Conservation (phyloP, 2,797 vertebrate species). For the Crotalus adamanteus region DNA sequence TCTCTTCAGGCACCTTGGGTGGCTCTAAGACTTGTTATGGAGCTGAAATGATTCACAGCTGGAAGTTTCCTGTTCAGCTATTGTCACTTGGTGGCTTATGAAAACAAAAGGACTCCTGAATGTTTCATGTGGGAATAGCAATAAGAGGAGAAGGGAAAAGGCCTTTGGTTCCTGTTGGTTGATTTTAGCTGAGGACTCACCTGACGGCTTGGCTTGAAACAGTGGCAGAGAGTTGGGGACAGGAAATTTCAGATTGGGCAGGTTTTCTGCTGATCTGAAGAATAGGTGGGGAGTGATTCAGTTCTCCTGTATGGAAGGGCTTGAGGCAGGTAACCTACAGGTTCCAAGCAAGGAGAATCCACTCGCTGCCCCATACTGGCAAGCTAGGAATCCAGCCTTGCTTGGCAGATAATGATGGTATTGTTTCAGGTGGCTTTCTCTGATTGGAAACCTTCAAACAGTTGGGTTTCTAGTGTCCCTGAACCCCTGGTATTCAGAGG, state of each 20-base stretch:
- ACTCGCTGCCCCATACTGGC: neutral
- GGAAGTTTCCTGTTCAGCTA: slow-evolving; percentile 13
- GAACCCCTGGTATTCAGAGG: neutral
- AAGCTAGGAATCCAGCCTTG: neutral
- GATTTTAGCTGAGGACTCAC: neutral
- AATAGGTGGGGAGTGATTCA: neutral
- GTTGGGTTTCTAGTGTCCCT: neutral
- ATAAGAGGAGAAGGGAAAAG: neutral
- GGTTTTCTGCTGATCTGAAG: neutral
- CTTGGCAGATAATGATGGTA: neutral
- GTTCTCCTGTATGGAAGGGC: neutral
- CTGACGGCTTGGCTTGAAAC: neutral
- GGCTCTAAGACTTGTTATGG: neutral
- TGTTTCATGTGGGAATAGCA: slow-evolving; percentile 35
- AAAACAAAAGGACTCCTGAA: slow-evolving; percentile 15
- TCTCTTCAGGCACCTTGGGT: neutral
- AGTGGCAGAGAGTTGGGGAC: neutral
- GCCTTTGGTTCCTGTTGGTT: neutral
- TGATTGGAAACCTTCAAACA: neutral
- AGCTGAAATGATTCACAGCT: slow-evolving; percentile 50
- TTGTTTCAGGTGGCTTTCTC: neutral
- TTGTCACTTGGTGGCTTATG: slow-evolving; percentile 10
- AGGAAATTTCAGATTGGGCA: neutral
- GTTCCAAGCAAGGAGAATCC: neutral
- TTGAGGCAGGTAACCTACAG: neutral